Base-by-base conservation (phyloP, 1,140 invertebrate species). In the fruit fly (Drosophila melanogaster) region DNA sequence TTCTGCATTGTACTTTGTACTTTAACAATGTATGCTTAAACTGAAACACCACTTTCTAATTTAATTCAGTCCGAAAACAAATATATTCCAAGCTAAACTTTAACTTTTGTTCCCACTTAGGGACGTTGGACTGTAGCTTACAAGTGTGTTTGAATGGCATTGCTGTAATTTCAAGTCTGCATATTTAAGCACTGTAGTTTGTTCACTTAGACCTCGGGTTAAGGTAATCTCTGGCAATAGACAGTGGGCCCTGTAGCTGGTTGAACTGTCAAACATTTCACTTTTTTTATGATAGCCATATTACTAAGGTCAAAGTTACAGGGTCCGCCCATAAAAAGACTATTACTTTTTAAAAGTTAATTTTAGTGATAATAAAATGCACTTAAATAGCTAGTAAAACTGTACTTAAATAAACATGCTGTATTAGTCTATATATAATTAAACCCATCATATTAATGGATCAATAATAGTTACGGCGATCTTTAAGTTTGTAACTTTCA, bases 141-240 rank as follows among this genome's bases (percentile, higher is more conserved):
- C 19, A 49, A 12, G 44, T 22, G 56, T 35, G 12, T 24, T 10
- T 19, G 26, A 8, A 0, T 47, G 59, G 26, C 38, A 43, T 54
- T 54, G 64, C 49, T 69, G 66, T 71, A 71, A 71, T 71, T 70
- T 41, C 35, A 47, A 54, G 50, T 70, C 17, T 57, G 64, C 67
- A 70, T 70, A 71, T 57, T 71, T 40, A 47, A 70, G n/a, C 64
- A 69, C 38, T 37, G 65, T 69, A 51, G 50, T 47, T 69, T 30
- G 50, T 24, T 54, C 51, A 56, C 46, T 69, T 24, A 54, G 50
- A 33, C 64, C 50, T 43, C 35, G 37, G 62, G 67, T 71, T 71
- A 71, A 70, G 43, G 67, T 70, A 71, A 71, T 71, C 67, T 57
- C 43, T 35, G 35, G 41, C 65, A 49, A 47, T 33, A 19, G 50